A percentile compares a stretch with the other conserved stretches of the same genome.
Conservation (phyloP, 2,797 vertebrate genomes). For the Rhinichthys osculus region DNA sequence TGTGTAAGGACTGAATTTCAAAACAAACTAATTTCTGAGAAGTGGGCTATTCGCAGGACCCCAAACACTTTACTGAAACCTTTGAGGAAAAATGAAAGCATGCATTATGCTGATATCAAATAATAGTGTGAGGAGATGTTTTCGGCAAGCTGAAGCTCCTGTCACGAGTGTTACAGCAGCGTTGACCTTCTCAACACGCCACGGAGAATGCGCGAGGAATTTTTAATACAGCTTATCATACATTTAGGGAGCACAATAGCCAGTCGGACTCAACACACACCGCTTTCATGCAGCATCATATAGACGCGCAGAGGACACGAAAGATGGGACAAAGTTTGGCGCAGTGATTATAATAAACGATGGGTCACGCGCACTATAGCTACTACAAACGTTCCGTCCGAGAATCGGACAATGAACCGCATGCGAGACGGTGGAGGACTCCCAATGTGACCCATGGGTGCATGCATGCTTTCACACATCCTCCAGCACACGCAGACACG, state of each 20-base stretch:
- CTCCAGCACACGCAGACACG: constrained; percentile 56
- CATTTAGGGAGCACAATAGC: constrained; percentile 23
- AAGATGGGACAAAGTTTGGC: constrained; percentile 58
- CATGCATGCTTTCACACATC: constrained; percentile 42
- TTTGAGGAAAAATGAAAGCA: neutral
- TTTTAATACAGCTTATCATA: constrained; percentile 42
- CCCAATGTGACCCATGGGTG: constrained; percentile 13
- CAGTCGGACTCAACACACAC: constrained; percentile 9
- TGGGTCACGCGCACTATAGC: constrained; percentile 15
- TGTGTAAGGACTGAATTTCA: neutral
- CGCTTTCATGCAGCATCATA: constrained; percentile 14
- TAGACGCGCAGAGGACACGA: constrained; percentile 30
- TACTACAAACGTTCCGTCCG: neutral
- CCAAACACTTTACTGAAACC: neutral
- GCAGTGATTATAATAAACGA: constrained; percentile 58
- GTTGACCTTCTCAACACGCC: constrained; percentile 57
- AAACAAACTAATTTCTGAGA: neutral
- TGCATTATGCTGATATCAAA: neutral
- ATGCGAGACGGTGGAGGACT: neutral
- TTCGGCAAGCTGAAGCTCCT: neutral
- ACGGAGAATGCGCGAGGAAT: constrained; percentile 52
- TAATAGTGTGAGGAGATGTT: neutral
- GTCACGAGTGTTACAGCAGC: constrained; percentile 26
- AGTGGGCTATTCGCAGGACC: neutral
- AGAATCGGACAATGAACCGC: constrained; percentile 14